phyloP scores from a whole-genome alignment of 1,140 invertebrate genomes.

The Orius insidiosus region DNA sequence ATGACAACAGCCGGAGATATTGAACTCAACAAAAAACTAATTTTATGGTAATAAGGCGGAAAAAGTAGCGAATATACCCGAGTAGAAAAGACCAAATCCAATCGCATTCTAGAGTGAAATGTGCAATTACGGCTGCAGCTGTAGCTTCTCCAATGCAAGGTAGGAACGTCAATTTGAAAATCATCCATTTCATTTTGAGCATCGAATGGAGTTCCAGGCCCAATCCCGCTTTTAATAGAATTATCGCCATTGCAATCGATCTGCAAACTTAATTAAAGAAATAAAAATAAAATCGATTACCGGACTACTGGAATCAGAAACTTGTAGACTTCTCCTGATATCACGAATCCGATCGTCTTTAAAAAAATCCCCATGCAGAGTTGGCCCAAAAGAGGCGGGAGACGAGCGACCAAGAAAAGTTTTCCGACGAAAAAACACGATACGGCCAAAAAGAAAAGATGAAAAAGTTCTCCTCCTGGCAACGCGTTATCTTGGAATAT shows the following conservation, averaged over 20 bases:
- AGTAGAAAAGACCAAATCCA: conserved; percentile 52
- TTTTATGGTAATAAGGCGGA: no score
- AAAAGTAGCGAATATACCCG: conserved; percentile 36
- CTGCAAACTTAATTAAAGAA: no score
- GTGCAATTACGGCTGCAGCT: conserved; percentile 33
- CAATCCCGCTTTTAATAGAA: conserved; percentile 53
- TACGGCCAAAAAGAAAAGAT: no score
- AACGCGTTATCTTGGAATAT: no score
- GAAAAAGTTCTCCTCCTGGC: no score
- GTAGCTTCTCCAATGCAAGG: conserved; percentile 47
- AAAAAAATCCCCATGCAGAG: conserved; percentile 12
- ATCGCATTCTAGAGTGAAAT: conserved; percentile 43
- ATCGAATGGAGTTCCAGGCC: conserved; percentile 48
- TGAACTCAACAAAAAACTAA: conserved; percentile 46
- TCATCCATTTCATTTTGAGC: conserved; percentile 33
- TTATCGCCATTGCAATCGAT: conserved; percentile 48
- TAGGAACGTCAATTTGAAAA: conserved; percentile 39
- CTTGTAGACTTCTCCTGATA: no score
- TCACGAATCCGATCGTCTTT: background rate
- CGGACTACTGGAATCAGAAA: background rate
- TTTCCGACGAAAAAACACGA: no score
- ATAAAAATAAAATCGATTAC: no score
- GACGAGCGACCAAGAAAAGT: conserved; percentile 1
- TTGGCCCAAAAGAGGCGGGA: conserved; percentile 14
- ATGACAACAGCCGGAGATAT: conserved; percentile 64